phyloP scores from a whole-genome alignment of 2,113 vertebrate genomes.

The Trachemys scripta region DNA sequence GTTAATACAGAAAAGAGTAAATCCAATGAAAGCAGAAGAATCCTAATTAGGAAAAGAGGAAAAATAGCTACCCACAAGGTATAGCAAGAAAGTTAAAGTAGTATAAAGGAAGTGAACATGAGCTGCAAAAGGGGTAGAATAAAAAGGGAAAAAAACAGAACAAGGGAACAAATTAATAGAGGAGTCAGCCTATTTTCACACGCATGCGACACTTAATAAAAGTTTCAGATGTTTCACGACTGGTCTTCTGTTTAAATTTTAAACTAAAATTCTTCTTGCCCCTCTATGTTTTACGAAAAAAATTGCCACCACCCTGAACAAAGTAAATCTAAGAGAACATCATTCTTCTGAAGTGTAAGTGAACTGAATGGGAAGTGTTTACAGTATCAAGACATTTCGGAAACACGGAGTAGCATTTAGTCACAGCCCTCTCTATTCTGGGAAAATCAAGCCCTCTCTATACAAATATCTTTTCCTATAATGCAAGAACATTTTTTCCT shows the following conservation, averaged over 20 bases:
- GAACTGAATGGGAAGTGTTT: not conserved
- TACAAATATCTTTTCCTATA: not conserved
- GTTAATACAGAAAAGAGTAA: not conserved
- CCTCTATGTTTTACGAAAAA: not conserved
- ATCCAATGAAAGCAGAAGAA: not conserved
- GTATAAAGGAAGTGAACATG: not conserved
- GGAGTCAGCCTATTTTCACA: not conserved
- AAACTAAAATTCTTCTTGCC: not conserved
- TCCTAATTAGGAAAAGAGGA: not conserved
- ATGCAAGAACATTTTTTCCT: not conserved
- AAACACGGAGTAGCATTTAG: not conserved
- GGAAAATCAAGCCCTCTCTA: not conserved
- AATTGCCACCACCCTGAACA: not conserved
- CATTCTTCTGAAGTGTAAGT: not conserved
- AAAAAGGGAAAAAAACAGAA: not conserved
- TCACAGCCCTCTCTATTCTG: not conserved
- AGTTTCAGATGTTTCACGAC: accelerated
- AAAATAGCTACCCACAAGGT: not conserved
- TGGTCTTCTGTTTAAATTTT: not conserved
- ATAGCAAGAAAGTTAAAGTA: not conserved
- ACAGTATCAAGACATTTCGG: not conserved
- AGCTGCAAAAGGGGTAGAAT: not conserved
- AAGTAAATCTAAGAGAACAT: not conserved
- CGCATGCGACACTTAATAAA: not conserved
- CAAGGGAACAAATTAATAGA: not conserved